A percentile compares a stretch with the other conserved stretches of the same genome.
phyloP scores from a whole-genome alignment of 1,140 invertebrate species.

The Drosophila funebris region DNA sequence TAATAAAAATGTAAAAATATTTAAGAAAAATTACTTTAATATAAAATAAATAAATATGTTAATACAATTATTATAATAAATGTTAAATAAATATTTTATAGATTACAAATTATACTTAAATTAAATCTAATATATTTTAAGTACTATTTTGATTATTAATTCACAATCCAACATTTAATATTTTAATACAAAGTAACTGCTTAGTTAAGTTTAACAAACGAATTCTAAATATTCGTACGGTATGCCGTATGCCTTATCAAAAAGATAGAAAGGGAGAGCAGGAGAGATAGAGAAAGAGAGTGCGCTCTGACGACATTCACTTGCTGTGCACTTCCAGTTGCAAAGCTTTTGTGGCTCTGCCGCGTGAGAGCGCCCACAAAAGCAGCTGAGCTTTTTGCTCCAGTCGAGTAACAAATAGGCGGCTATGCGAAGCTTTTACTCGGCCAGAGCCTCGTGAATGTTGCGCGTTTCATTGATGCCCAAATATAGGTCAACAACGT shows the following conservation, averaged over 20 bases:
- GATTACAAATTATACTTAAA: too few species aligned
- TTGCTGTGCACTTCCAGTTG: constrained; percentile 49
- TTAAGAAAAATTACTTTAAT: too few species aligned
- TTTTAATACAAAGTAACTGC: too few species aligned
- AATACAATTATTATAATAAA: too few species aligned
- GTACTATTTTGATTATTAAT: too few species aligned
- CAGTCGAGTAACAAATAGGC: constrained; percentile 21
- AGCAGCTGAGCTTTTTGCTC: constrained; percentile 24
- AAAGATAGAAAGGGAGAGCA: neutral
- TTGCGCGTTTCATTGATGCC: constrained; percentile 78
- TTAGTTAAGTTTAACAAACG: neutral
- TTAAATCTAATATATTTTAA: too few species aligned
- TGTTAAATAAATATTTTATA: too few species aligned
- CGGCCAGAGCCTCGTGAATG: constrained; percentile 1
- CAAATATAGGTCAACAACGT: constrained; percentile 83
- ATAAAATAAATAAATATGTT: too few species aligned
- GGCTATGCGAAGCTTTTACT: constrained; percentile 42
- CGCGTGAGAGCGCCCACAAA: neutral
- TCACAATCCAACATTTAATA: too few species aligned
- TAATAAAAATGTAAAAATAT: too few species aligned
- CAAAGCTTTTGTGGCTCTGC: constrained; percentile 26
- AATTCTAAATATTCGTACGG: neutral
- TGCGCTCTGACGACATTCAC: constrained; percentile 29
- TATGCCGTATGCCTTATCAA: neutral
- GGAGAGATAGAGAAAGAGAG: constrained; percentile 3